These are phyloP conservation scores for Stegostoma tigrinum DNA, from an alignment of 2,113 vertebrate species.

Conservation along the genomic window DNA sequence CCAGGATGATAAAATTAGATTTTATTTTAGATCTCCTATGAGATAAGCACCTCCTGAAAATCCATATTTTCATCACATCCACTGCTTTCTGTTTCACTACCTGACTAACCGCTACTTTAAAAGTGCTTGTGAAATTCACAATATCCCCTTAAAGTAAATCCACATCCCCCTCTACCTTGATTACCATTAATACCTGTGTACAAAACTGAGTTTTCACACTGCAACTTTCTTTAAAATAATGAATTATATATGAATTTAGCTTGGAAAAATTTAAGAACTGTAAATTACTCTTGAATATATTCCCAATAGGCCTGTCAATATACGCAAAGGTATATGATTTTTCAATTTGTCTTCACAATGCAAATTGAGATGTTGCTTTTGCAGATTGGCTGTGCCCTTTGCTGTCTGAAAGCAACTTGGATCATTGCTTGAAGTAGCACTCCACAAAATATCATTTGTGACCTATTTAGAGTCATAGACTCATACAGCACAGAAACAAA, in stretches of 20 bases:
- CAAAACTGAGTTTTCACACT: background rate
- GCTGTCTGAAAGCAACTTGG: background rate
- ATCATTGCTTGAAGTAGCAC: conserved; percentile 7
- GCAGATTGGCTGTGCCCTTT: background rate
- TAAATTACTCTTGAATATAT: background rate
- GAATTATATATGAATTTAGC: background rate
- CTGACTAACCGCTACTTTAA: background rate
- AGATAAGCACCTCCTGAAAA: background rate
- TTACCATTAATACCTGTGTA: background rate
- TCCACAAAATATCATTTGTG: background rate
- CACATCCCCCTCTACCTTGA: background rate
- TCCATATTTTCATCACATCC: background rate
- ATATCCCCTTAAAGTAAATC: background rate
- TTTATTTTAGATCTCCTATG: background rate
- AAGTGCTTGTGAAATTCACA: background rate
- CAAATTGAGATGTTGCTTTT: background rate
- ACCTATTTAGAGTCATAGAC: too few species aligned
- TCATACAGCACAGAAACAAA: too few species aligned
- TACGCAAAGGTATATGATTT: background rate
- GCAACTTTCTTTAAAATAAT: background rate
- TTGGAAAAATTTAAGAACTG: background rate
- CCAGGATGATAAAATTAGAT: background rate
- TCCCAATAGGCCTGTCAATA: background rate
- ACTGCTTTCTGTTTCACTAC: background rate
- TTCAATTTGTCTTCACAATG: background rate